Base-by-base conservation (phyloP, 2,113 vertebrate species). In the Grammomys surdaster region DNA sequence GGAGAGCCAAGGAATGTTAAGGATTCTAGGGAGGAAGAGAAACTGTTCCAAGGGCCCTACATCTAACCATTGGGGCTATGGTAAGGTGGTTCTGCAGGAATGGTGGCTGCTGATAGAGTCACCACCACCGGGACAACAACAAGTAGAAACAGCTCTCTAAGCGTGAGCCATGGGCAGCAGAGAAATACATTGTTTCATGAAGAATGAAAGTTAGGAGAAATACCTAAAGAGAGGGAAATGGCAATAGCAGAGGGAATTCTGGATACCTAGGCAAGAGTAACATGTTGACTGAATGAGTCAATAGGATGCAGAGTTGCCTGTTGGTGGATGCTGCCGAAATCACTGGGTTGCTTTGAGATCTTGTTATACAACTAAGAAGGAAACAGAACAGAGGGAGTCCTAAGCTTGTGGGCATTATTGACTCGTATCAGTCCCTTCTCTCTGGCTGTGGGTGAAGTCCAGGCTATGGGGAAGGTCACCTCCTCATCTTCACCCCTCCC, bases 261-360 rank as follows among this genome's bases (percentile, higher is more conserved):
- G 43, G 24, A 31, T 48, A 33, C 19, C 16, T 88, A 78, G 1
- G 56, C 58, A 20, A 43, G 14, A 19, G 40, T 3, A 43, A 3
- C 77, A 95, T 86, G 8, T 12, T 40, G 28, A 86, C 54, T 17
- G 24, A 43, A 31, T 48, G 4, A 76, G 72, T 77, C 17, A 46
- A 54, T 13, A 51, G 56, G 43, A 20, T 11, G 65, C 20, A 88
- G 67, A 89, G 43, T 17, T 80, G 77, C 48, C 56, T 9, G 48
- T 46, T 19, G 0, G 33, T 0, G 22, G n/a, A 43, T n/a, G 58
- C 46, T 43, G 43, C 13, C 9, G 46, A 33, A 12, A 31, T 88
- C 7, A 3, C 76, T 46, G 17, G 20, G 26, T 93, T 67, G 58
- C 28, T 28, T 63, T 63, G 24, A 60, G 22, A 60, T 60, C 70